Evolutionary conservation across 2,888 invertebrate genomes (phyloP), one percentile per base, ranked within the genome.

Genomic region (Celastrina argiolus): DNA sequence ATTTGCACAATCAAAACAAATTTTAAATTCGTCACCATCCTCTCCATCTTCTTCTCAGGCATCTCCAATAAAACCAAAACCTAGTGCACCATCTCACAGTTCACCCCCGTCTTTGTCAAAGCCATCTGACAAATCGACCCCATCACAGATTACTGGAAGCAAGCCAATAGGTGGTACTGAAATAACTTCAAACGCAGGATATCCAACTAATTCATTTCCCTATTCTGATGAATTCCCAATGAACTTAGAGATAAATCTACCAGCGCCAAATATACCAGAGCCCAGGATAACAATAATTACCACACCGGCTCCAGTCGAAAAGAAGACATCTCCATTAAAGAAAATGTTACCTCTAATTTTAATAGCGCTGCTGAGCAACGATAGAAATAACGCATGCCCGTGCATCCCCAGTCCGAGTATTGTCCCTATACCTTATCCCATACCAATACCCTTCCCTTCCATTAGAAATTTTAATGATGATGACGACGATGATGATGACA

Each of bases 191-290:
- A 39, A 34, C 12, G 14, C 18, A 39, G 39, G 61, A 39, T 18
- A 18, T 18, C 39, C 4, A 22, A 6, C 61, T 6, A 39, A 39
- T 39, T 2, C 39, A 22, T 18, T 6, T 14, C 2, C 34, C 1
- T 59, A 39, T 63, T 45, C 65, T 39, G 69, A 70, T 51, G 66
- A 69, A 6, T 64, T 71, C 34, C 84, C 86, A 2, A 70, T 84
- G 63, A 80, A 73, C 71, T 74, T 85, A 16, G 78, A 84, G 69
- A 79, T 85, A 31, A 81, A 79, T 64, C 64, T 84, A 34, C 81
- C 84, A 61, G 68, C 81, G 4, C 75, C 78, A 34, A 74, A 68
- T 10, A 64, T 71, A n/a, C 74, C 78, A 28, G 73, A 77, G 18
- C 81, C 83, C 12, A 70, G 69, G 31, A 73, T 81, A 72, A 74